Percentiles rank a stretch among this genome's conserved stretches.
Evolutionary conservation across 1,140 invertebrate species (phyloP).

Genomic region (Colletes gigas): DNA sequence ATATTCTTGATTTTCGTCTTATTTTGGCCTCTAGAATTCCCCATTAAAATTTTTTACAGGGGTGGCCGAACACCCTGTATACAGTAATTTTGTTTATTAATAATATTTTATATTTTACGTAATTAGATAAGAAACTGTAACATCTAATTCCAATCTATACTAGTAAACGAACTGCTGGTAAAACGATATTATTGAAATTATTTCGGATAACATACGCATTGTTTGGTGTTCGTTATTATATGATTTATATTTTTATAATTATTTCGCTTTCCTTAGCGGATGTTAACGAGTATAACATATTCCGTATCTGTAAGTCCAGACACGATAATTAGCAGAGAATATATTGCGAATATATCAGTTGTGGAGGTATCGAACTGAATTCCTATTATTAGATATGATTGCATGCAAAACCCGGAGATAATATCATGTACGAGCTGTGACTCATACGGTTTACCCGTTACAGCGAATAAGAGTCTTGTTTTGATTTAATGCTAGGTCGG

Average conservation of each 20-base stretch:
- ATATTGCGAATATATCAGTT: not conserved
- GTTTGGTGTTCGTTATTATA: not conserved
- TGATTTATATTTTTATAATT: not conserved
- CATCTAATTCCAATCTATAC: too few relatives aligned
- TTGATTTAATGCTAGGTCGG: not conserved
- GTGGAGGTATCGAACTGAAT: not conserved
- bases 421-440: conserved; percentile 6
- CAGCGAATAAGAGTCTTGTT: not conserved
- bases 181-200: too few relatives aligned
- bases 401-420: not conserved
- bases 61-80: too few relatives aligned
- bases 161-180: too few relatives aligned
- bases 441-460: not conserved
- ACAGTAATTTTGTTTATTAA: too few relatives aligned
- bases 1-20: too few relatives aligned
- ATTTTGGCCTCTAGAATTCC: too few relatives aligned
- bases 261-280: not conserved
- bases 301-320: not conserved
- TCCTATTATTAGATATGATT: conserved; percentile 6
- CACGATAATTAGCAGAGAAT: conserved; percentile 1
- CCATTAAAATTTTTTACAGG: too few relatives aligned
- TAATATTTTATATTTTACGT: too few relatives aligned
- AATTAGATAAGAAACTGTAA: too few relatives aligned
- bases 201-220: not conserved
- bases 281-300: not conserved